Conservation (phyloP, 1,140 invertebrate species). For the Lordiphosa mommai region DNA sequence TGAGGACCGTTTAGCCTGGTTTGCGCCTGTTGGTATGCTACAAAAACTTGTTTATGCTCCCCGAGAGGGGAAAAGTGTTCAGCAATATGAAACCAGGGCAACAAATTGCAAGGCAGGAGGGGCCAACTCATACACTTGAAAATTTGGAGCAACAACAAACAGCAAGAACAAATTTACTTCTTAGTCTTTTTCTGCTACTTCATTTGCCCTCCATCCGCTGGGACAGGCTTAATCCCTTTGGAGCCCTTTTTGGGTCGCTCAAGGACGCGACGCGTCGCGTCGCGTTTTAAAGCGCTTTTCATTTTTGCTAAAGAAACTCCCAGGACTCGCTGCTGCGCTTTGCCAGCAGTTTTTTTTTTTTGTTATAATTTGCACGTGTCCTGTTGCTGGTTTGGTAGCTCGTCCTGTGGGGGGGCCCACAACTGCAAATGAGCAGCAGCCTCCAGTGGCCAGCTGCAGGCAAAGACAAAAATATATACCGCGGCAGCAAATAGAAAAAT, state of each 20-base stretch:
- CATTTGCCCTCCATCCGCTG: slow-evolving; percentile 2
- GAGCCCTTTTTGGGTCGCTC: slow-evolving; percentile 28
- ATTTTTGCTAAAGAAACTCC: slow-evolving; percentile 42
- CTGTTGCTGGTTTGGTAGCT: slow-evolving; percentile 9
- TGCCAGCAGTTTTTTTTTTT: slow-evolving; percentile 62
- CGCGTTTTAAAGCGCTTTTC: slow-evolving; percentile 39
- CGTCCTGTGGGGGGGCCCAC: slow-evolving; percentile 33
- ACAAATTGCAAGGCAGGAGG: too few relatives aligned
- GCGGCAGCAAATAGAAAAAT: slow-evolving; percentile 54
- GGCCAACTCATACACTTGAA: too few relatives aligned
- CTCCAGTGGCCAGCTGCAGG: slow-evolving; percentile 1
- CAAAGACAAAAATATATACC: slow-evolving; percentile 4
- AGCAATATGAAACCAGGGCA: too few relatives aligned
- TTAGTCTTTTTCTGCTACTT: too few relatives aligned
- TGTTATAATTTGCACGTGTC: slow-evolving; percentile 29
- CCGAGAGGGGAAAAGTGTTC: too few relatives aligned
- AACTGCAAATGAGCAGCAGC: slow-evolving; percentile 67
- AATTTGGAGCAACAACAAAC: too few relatives aligned
- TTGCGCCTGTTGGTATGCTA: too few relatives aligned
- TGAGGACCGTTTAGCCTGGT: too few relatives aligned
- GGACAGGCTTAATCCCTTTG: slow-evolving; percentile 9
- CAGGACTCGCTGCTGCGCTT: slow-evolving; percentile 61
- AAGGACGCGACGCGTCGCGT: slow-evolving; percentile 20
- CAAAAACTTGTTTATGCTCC: too few relatives aligned
- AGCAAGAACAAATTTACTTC: too few relatives aligned